Evolutionary conservation across 2,797 vertebrate species (phyloP), one percentile per base, ranked within the genome.

Genomic region (Hafferia zeledoni): DNA sequence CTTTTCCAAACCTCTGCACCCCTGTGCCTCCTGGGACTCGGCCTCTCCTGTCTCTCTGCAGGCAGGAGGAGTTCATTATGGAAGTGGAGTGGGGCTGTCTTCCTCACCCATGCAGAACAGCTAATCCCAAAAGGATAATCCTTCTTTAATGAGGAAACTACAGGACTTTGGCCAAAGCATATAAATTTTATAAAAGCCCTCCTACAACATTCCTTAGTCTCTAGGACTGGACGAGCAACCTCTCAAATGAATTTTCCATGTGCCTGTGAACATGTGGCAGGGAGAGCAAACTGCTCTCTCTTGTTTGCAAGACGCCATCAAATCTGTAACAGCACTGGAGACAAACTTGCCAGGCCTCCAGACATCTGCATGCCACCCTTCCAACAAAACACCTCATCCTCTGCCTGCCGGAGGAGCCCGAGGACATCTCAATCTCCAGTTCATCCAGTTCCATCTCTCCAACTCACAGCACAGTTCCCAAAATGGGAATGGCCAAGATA

Each of bases 111-210:
- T 17, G 63, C 81, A 91, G 77, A 93, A 87, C 67, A 76, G 75
- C 56, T 77, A 91, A 93, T 69, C 83, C 76, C 90, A 80, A 43
- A 52, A 67, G 81, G 43, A 87, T 74, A 93, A 91, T 89, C 86
- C 83, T 41, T 50, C 78, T 93, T 95, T 89, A 89, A 90, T n/a
- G 61, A 84, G 52, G 78, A 87, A 93, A 93, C 78, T 90, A 88
- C 31, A 64, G 59, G 82, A 83, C 37, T 35, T 85, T 69, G 82
- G 89, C 91, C 83, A 88, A 85, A 83, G 67, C 59, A 44, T 18
- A 68, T 24, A 81, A 31, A 94, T 83, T 67, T 83, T 68, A 57
- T 10, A 89, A 79, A 92, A 89, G 69, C 61, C 55, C 46, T 43
- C 12, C 35, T 75, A 77, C 64, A 89, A 68, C 50, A 78, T 72